Evolutionary conservation across 2,888 invertebrate species (phyloP).

Genomic region (Calliphora vomitoria): DNA sequence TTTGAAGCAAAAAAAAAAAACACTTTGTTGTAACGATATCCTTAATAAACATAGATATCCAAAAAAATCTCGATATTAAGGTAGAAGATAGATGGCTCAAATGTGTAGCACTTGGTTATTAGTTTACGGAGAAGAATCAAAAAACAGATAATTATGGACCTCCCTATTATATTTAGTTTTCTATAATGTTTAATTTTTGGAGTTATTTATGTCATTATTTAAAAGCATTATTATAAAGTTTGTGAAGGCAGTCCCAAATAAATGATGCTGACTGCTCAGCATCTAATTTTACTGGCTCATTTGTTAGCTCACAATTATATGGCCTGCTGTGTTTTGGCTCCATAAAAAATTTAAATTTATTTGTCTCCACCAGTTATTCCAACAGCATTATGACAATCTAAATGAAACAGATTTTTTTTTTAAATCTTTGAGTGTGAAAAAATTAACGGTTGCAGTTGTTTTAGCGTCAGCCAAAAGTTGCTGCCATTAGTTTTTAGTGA

Average conservation of each 20-base stretch:
- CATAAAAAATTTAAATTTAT: conserved; percentile 44
- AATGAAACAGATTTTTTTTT: not conserved
- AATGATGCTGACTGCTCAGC: conserved; percentile 34
- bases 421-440: not conserved
- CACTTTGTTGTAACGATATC: too few species aligned
- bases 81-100: too few species aligned
- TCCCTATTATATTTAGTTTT: too few species aligned
- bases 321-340: conserved; percentile 17
- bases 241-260: not conserved
- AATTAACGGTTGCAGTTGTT: conserved; percentile 40
- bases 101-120: too few species aligned
- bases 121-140: too few species aligned
- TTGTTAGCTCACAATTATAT: conserved; percentile 17
- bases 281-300: conserved; percentile 25
- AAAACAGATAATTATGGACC: too few species aligned
- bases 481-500: conserved; percentile 31
- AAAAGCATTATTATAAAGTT: too few species aligned
- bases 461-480: conserved; percentile 46
- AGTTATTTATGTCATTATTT: too few species aligned
- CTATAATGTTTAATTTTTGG: too few species aligned
- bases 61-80: too few species aligned
- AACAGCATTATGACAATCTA: conserved; percentile 28
- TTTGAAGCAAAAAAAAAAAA: too few species aligned
- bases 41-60: too few species aligned
- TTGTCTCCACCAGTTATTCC: conserved; percentile 43